Evolutionary conservation across 1,140 invertebrate genomes (phyloP).

Genomic region (Heliothis subflexa): DNA sequence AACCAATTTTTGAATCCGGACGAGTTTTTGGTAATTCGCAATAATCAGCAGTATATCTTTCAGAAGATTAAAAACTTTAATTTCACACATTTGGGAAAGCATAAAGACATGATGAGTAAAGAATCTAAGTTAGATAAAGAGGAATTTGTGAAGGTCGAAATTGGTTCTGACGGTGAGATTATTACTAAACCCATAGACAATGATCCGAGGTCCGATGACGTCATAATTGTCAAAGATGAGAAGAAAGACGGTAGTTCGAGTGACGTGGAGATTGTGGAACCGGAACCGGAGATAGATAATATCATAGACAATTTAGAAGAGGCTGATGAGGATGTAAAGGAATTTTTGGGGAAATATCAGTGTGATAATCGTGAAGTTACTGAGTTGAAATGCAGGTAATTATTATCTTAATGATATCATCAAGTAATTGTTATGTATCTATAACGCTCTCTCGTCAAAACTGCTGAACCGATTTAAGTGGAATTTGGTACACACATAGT

Average conservation of each 20-base stretch:
- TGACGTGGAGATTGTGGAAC: constrained; percentile 75
- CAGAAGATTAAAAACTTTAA: constrained; percentile 67
- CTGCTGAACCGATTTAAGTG: too few relatives aligned
- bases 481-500: too few relatives aligned
- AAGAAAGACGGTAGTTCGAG: constrained; percentile 67
- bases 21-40: constrained; percentile 79
- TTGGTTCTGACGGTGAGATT: constrained; percentile 73
- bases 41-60: constrained; percentile 81
- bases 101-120: constrained; percentile 49
- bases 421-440: not conserved
- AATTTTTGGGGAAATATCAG: constrained; percentile 78
- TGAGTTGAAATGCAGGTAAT: constrained; percentile 79
- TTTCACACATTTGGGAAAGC: constrained; percentile 50
- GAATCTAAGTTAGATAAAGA: constrained; percentile 49
- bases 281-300: constrained; percentile 65
- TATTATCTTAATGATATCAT: too few relatives aligned
- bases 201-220: constrained; percentile 65
- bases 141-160: constrained; percentile 76
- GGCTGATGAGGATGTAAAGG: constrained; percentile 76
- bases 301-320: constrained; percentile 78
- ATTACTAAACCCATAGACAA: constrained; percentile 70
- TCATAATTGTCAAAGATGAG: constrained; percentile 69
- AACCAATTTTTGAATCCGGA: constrained; percentile 72
- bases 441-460: not conserved
- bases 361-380: constrained; percentile 53